These are phyloP conservation scores for Cryptoblepharus egeriae DNA, from an alignment of 2,797 vertebrate genomes.

Conservation along the genomic window DNA sequence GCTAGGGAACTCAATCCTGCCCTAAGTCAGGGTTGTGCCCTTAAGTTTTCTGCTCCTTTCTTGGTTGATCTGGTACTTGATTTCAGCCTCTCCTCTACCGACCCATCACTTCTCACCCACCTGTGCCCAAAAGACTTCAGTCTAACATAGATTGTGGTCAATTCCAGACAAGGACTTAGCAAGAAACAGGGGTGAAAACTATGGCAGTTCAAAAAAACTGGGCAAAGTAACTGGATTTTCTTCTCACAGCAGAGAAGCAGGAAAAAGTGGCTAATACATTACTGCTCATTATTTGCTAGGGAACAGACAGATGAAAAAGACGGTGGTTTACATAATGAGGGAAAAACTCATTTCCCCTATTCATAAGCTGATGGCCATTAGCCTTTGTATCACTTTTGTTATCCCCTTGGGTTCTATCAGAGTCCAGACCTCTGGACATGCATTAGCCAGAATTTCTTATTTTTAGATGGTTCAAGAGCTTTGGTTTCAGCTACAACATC, in stretches of 20 bases:
- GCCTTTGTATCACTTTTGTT: background rate
- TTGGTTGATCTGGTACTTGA: no score
- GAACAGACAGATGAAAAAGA: background rate
- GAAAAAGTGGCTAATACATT: background rate
- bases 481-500: background rate
- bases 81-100: no score
- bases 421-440: background rate
- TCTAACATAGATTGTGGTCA: no score
- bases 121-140: no score
- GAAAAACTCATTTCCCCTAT: background rate
- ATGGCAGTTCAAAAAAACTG: background rate
- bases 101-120: no score
- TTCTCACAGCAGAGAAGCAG: background rate
- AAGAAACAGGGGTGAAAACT: background rate
- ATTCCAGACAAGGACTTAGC: no score
- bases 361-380: background rate
- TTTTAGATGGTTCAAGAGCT: background rate
- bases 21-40: no score
- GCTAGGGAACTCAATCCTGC: no score
- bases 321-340: background rate
- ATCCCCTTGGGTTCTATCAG: background rate
- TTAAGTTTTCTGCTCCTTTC: no score
- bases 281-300: background rate
- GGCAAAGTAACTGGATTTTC: background rate
- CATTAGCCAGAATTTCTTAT: background rate